A percentile compares a stretch with the other conserved stretches of the same genome.
Evolutionary conservation across 2,888 invertebrate species (phyloP).

Genomic region (Ectobius pallidus): DNA sequence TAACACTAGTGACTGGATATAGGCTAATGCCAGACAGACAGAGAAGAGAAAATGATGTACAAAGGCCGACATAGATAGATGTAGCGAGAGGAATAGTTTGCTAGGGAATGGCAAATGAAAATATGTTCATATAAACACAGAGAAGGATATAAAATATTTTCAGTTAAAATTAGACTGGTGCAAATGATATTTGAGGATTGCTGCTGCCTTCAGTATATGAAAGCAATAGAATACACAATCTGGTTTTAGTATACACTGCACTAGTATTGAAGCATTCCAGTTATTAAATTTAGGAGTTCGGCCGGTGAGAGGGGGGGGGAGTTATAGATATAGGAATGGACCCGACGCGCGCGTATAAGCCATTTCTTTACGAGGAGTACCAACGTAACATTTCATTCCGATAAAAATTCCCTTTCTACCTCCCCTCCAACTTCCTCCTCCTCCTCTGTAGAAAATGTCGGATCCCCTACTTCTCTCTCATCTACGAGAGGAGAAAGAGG

Average conservation of each 20-base stretch:
- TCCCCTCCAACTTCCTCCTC: neutral
- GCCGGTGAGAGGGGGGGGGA: neutral
- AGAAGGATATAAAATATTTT: no score
- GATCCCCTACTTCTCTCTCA: no score
- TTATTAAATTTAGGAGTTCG: constrained; percentile 16
- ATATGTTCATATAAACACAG: no score
- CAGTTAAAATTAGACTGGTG: neutral
- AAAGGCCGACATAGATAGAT: no score
- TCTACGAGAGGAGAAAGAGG: neutral
- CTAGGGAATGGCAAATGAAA: no score
- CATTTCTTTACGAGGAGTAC: constrained; percentile 21
- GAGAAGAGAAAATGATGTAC: no score
- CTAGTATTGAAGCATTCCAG: neutral
- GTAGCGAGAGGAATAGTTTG: no score
- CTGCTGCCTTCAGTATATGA: neutral
- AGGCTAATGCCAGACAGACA: no score
- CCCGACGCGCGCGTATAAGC: neutral
- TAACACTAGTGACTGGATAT: no score
- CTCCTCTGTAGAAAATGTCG: no score
- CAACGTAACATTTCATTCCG: constrained; percentile 33
- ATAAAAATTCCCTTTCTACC: constrained; percentile 20
- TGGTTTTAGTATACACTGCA: constrained; percentile 11
- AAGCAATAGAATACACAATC: neutral
- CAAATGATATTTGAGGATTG: no score
- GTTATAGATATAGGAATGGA: neutral